phyloP scores from a whole-genome alignment of 1,140 invertebrate genomes.

The Galleria mellonella region DNA sequence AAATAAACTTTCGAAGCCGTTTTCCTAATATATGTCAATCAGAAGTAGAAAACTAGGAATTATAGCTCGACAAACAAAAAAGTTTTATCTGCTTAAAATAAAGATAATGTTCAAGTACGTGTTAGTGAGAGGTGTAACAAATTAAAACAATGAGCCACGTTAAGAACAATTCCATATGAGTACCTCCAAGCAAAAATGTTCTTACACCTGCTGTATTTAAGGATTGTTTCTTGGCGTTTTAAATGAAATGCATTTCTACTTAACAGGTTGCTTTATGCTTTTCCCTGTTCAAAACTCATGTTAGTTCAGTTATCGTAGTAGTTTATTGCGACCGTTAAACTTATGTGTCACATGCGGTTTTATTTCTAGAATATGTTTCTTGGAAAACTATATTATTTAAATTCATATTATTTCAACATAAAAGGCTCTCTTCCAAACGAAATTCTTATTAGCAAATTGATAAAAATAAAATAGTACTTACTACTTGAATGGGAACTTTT shows the following conservation, averaged over 20 bases:
- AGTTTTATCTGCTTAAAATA: conserved; percentile 28
- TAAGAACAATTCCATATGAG: conserved; percentile 7
- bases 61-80: conserved; percentile 9
- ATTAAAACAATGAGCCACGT: conserved; percentile 41
- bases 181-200: conserved; percentile 22
- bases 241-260: conserved; percentile 20
- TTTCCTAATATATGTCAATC: conserved; percentile 17
- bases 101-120: conserved; percentile 29
- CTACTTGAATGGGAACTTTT: no score
- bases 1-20: conserved; percentile 23
- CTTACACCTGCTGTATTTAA: conserved; percentile 18
- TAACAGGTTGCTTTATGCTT: conserved; percentile 29
- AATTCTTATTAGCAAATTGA: no score
- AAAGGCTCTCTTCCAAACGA: no score
- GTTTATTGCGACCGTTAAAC: conserved; percentile 58
- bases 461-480: no score
- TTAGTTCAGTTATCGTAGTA: conserved; percentile 47
- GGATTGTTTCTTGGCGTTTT: conserved; percentile 13
- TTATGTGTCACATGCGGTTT: conserved; percentile 32
- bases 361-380: conserved; percentile 33
- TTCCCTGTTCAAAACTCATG: conserved; percentile 45
- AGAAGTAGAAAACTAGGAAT: conserved; percentile 9
- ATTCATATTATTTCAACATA: no score
- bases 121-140: conserved; percentile 33
- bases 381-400: conserved; percentile 7